Base-by-base conservation (phyloP, 2,113 vertebrate genomes). In the Suricata suricatta region DNA sequence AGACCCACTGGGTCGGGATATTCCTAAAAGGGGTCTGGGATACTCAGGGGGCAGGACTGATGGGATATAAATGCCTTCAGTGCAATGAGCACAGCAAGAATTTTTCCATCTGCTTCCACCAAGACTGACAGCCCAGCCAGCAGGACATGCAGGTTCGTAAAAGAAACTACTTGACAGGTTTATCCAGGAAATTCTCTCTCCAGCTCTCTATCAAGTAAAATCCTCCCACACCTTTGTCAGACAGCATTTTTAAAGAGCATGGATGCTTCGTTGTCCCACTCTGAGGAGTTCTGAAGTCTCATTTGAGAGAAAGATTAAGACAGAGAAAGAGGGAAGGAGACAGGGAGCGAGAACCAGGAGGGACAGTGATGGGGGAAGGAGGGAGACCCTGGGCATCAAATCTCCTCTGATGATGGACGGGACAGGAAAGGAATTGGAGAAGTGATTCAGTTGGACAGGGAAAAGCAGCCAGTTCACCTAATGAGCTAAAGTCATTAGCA, bases 241-340 rank as follows among this genome's bases (percentile, higher is more conserved):
- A 86, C 92, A 96, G 94, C 71, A 95, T 98, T 98, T 98, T 98
- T 91, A 89, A 98, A 98, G 95, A 98, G 88, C 91, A 96, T 92
- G 69, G 21, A 90, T 63, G 95, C 97, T 98, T 90, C 97, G 90
- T 84, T 95, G 93, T 97, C 95, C 97, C 90, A 77, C 76, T 92
- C 93, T 0, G 77, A 98, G 92, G 77, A 84, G 94, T 98, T 98
- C 98, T 98, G 98, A 98, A 98, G 98, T 98, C 98, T 99, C 98
- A 98, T 98, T 98, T 98, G 98, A 98, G 97, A 96, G 93, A 88
- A 77, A 92, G 44, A 89, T 17, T 3, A 83, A 97, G 95, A 93
- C 97, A 93, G 66, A 47, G 29, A 76, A 10, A 47, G 8, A 88
- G 85, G 63, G 47, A 64, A 35, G 33, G 21, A 11, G 33, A 44